These are phyloP conservation scores for Tragelaphus imberbis DNA, from an alignment of 2,113 vertebrate genomes.

Conservation along the genomic window DNA sequence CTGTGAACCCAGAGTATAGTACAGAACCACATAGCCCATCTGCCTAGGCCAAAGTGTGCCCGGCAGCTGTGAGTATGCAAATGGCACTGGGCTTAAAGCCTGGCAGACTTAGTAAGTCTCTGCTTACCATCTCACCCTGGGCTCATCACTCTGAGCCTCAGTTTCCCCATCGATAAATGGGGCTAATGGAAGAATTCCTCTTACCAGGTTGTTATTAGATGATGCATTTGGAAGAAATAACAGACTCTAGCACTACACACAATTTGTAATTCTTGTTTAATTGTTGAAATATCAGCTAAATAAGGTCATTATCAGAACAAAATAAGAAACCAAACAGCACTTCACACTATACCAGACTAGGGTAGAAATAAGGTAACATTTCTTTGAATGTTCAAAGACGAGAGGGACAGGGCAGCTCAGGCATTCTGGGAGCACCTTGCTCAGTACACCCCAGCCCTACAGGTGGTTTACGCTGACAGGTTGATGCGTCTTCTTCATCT, in stretches of 20 bases:
- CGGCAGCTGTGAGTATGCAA: rapidly evolving
- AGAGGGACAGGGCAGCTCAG: not conserved
- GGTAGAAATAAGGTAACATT: not conserved
- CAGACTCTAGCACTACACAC: not conserved
- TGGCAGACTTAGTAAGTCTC: no score
- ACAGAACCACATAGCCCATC: not conserved
- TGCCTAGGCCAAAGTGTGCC: not conserved
- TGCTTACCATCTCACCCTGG: not conserved
- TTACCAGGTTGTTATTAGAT: not conserved
- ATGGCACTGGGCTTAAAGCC: not conserved
- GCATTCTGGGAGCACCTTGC: not conserved
- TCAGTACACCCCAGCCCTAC: not conserved
- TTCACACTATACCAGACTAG: not conserved
- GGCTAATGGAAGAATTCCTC: not conserved
- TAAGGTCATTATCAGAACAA: not conserved
- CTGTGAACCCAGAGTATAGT: not conserved
- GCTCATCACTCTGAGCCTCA: not conserved
- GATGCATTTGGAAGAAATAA: not conserved
- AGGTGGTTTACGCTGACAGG: not conserved
- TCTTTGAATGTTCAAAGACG: not conserved
- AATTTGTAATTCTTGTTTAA: not conserved
- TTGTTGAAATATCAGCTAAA: not conserved
- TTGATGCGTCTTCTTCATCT: not conserved
- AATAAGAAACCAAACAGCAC: not conserved
- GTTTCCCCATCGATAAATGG: not conserved